Evolutionary conservation across 2,797 vertebrate species (phyloP), one percentile per base, ranked within the genome.

Genomic region (Myiothlypis chrysogaster): DNA sequence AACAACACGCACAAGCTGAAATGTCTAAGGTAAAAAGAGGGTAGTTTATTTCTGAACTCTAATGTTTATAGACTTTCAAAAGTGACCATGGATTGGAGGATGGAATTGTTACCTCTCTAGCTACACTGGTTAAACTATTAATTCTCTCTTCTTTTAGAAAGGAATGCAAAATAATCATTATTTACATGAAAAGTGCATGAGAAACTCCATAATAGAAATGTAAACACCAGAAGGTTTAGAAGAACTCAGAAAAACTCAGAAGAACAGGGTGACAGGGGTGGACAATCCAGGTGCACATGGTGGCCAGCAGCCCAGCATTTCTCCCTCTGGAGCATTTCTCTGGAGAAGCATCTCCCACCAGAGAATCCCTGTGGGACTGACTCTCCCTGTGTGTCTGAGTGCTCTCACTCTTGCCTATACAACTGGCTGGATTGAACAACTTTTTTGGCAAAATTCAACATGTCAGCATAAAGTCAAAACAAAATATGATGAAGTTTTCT

Each of bases 401-500:
- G 60, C 91, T 80, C 82, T 65, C 69, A 30, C 7, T 20, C 49
- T 7, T 53, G 39, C 21, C 65, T 37, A 2, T 52, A 28, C n/a
- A 53, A 72, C 66, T 80, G 83, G 34, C 68, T 93, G 75, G 63
- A 68, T 16, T 73, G 44, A 53, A 87, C 44, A 64, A 22, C 55
- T 61, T 35, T 50, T 89, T 50, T 24, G 5, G 44, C 66, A 90
- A 89, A 95, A 94, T 83, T 83, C 89, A 89, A 65, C 1, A 22
- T 46, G 83, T 95, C 86, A 94, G 90, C 87, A 83, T 23, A 46
- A 94, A 93, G 65, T 83, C 75, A 92, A 94, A 96, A 78, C 57
- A 92, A 91, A 95, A 90, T 41, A 61, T 35, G 84, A 95, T 75
- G 72, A 89, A n/a, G 69, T 81, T 95, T 94, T 91, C 90, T 83